Conservation (phyloP, 2,888 invertebrate species). For the Polia nebulosa region DNA sequence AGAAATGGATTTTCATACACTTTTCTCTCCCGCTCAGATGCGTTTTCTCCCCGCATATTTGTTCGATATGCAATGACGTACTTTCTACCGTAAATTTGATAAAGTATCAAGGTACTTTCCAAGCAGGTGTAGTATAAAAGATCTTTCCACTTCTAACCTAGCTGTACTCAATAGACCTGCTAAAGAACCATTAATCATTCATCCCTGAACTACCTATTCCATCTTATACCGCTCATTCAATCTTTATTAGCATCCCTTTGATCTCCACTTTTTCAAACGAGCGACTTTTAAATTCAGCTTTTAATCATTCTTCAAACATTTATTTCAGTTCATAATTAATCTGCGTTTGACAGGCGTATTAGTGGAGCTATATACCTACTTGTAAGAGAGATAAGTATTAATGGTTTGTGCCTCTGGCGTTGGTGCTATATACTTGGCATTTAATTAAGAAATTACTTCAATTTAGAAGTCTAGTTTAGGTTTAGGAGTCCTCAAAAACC, state of each 20-base stretch:
- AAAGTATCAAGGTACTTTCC: too few species aligned
- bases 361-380: slow-evolving; percentile 7
- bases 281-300: slow-evolving; percentile 35
- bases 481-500: too few species aligned
- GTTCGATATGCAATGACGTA: too few species aligned
- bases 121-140: background rate
- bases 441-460: background rate
- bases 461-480: background rate
- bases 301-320: slow-evolving; percentile 40
- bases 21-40: too few species aligned
- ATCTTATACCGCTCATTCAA: slow-evolving; percentile 31
- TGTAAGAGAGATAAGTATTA: slow-evolving; percentile 8
- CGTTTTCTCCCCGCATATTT: too few species aligned
- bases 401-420: background rate
- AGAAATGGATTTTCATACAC: too few species aligned
- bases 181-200: slow-evolving; percentile 28
- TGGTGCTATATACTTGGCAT: background rate
- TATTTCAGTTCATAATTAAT: slow-evolving; percentile 43
- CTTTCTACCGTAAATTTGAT: too few species aligned
- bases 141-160: background rate
- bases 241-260: slow-evolving; percentile 37
- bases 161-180: background rate
- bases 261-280: slow-evolving; percentile 35
- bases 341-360: slow-evolving; percentile 43
- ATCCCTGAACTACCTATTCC: background rate